A percentile compares a stretch with the other conserved stretches of the same genome.
Conservation (phyloP, 2,888 invertebrate species). For the Noctuana brunneofusca region DNA sequence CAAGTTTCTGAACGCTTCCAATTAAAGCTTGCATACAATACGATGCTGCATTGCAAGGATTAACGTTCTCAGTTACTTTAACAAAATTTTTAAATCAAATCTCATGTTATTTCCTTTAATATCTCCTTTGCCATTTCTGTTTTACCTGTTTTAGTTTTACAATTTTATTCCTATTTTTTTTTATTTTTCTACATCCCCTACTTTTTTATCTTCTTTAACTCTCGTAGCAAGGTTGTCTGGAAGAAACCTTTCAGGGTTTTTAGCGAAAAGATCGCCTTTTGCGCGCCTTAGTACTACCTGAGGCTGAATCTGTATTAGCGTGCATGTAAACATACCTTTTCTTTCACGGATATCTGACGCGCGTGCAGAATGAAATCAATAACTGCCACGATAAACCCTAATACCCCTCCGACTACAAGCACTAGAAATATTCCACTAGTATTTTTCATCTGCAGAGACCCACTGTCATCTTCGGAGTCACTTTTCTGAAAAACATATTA, state of each 20-base stretch:
- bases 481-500: slow-evolving; percentile 44
- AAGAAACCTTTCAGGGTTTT: too few relatives aligned
- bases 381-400: slow-evolving; percentile 89
- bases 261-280: too few relatives aligned
- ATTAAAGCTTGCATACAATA: slow-evolving; percentile 26
- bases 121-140: too few relatives aligned
- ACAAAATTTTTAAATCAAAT: not conserved
- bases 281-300: too few relatives aligned
- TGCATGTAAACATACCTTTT: slow-evolving; percentile 82
- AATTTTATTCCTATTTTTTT: too few relatives aligned
- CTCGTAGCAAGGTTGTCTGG: too few relatives aligned
- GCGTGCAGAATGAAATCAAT: slow-evolving; percentile 94
- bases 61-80: not conserved
- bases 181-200: too few relatives aligned
- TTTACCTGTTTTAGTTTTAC: too few relatives aligned
- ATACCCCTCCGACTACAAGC: slow-evolving; percentile 87
- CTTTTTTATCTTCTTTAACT: too few relatives aligned
- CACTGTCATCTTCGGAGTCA: slow-evolving; percentile 63
- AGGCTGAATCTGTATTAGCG: too few relatives aligned
- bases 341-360: slow-evolving; percentile 88
- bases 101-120: too few relatives aligned
- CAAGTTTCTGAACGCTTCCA: slow-evolving; percentile 16
- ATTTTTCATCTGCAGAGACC: slow-evolving; percentile 90
- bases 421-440: slow-evolving; percentile 97
- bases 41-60: slow-evolving; percentile 11